Evolutionary conservation across 1,140 invertebrate species (phyloP).

Genomic region (Trichoplusia ni): DNA sequence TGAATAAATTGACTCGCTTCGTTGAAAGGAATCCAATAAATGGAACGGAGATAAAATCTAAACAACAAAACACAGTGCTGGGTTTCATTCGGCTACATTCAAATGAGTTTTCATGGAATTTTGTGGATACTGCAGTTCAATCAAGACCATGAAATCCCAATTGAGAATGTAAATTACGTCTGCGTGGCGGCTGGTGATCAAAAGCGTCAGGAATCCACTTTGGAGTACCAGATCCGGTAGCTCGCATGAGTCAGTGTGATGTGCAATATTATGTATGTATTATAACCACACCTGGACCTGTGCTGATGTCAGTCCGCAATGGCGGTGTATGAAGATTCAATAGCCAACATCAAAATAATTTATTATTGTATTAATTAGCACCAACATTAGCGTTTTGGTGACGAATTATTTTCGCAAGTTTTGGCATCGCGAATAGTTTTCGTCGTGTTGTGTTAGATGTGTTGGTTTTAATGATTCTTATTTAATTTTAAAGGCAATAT

Average conservation of each 20-base stretch:
- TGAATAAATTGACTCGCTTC: constrained; percentile 7
- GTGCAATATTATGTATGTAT: constrained; percentile 33
- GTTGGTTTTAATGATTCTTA: constrained; percentile 10
- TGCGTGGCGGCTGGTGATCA: constrained; percentile 1
- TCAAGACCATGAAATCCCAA: constrained; percentile 22
- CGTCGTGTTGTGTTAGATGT: constrained; percentile 20
- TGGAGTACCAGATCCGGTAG: constrained; percentile 14
- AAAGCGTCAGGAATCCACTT: neutral
- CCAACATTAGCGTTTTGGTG: constrained; percentile 23
- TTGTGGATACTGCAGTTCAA: neutral
- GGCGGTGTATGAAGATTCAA: constrained; percentile 41
- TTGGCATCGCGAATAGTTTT: constrained; percentile 13
- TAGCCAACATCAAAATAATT: constrained; percentile 33
- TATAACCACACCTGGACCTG: constrained; percentile 42
- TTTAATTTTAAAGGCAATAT: constrained; percentile 28
- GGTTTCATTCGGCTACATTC: constrained; percentile 9
- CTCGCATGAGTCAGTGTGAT: constrained; percentile 40
- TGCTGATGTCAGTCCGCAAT: constrained; percentile 42
- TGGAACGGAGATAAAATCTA: constrained; percentile 2
- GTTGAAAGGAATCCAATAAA: constrained; percentile 15
- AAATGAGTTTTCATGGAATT: constrained; percentile 28
- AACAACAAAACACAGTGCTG: constrained; percentile 21
- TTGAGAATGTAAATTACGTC: constrained; percentile 2
- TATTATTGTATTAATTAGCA: constrained; percentile 33
- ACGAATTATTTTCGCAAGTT: constrained; percentile 29